Percentiles rank a stretch among this genome's conserved stretches.
Conservation (phyloP, 2,888 invertebrate species). For the Stictocephala bisonia region DNA sequence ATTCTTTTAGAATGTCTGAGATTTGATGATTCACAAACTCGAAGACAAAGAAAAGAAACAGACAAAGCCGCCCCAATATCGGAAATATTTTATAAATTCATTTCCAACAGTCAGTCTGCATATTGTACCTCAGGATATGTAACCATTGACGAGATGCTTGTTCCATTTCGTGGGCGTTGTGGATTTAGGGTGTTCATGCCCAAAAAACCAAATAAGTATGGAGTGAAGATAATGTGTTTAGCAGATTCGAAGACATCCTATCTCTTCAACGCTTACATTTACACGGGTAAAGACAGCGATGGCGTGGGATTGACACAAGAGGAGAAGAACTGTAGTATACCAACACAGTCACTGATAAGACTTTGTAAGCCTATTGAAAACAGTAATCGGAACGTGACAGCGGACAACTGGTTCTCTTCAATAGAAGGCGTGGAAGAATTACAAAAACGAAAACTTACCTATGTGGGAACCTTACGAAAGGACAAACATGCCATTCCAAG, state of each 20-base stretch:
- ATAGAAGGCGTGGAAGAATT: constrained; percentile 56
- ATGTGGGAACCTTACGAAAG: constrained; percentile 44
- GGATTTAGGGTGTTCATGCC: constrained; percentile 28
- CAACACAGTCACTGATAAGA: constrained; percentile 59
- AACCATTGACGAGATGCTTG: constrained; percentile 29
- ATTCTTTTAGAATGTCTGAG: constrained; percentile 14
- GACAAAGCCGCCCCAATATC: constrained; percentile 46
- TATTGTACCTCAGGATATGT: constrained; percentile 22
- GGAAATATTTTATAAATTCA: constrained; percentile 35
- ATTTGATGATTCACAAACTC: constrained; percentile 30
- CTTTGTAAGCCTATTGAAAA: constrained; percentile 57
- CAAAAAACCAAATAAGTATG: constrained; percentile 57
- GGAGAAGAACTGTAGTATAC: constrained; percentile 58
- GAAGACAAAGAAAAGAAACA: neutral
- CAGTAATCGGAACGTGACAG: constrained; percentile 60
- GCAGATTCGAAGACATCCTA: constrained; percentile 10
- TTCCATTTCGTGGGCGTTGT: constrained; percentile 17
- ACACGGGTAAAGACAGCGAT: constrained; percentile 53
- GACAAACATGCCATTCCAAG: constrained; percentile 48
- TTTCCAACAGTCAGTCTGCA: constrained; percentile 19
- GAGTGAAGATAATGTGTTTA: constrained; percentile 55
- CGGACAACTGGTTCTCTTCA: constrained; percentile 61
- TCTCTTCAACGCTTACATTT: constrained; percentile 43
- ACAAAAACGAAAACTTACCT: constrained; percentile 39
- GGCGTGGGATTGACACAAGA: constrained; percentile 55